A percentile compares a stretch with the other conserved stretches of the same genome.
These are phyloP conservation scores for Stenurella melanura DNA, from an alignment of 2,888 invertebrate species.

Conservation along the genomic window DNA sequence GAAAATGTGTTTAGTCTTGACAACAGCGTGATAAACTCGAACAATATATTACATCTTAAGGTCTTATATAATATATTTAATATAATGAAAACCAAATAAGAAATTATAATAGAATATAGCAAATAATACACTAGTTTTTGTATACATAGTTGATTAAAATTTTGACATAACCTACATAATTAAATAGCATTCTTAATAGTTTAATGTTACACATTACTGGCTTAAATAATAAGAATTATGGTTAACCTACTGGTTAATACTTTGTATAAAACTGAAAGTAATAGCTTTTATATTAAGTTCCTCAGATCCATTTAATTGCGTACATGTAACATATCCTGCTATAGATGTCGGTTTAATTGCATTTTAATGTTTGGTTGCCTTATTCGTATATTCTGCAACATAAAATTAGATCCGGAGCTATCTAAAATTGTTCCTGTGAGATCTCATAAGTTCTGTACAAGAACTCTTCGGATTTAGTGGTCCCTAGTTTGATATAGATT, in stretches of 20 bases:
- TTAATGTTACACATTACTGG: no score
- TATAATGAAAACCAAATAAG: no score
- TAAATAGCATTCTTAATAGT: no score
- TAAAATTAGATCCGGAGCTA: constrained; percentile 6
- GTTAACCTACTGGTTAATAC: not conserved
- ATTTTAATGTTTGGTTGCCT: not conserved
- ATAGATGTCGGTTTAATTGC: not conserved
- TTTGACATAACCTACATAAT: no score
- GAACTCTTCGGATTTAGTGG: constrained; percentile 21
- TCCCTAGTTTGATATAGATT: constrained; percentile 20
- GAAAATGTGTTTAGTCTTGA: no score
- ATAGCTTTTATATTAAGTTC: not conserved
- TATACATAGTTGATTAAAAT: no score
- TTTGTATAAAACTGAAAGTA: not conserved
- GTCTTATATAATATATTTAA: no score
- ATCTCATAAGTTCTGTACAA: constrained; percentile 6
- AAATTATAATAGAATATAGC: no score
- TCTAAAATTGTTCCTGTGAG: constrained; percentile 19
- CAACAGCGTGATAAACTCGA: no score
- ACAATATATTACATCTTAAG: no score
- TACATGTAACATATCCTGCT: not conserved
- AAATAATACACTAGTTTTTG: no score
- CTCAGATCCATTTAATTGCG: not conserved
- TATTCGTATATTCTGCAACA: constrained; percentile 11
- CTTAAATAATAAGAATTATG: no score